These are phyloP conservation scores for Linhomoeus sp. DNA, from an alignment of 2,888 invertebrate genomes.

Conservation along the genomic window DNA sequence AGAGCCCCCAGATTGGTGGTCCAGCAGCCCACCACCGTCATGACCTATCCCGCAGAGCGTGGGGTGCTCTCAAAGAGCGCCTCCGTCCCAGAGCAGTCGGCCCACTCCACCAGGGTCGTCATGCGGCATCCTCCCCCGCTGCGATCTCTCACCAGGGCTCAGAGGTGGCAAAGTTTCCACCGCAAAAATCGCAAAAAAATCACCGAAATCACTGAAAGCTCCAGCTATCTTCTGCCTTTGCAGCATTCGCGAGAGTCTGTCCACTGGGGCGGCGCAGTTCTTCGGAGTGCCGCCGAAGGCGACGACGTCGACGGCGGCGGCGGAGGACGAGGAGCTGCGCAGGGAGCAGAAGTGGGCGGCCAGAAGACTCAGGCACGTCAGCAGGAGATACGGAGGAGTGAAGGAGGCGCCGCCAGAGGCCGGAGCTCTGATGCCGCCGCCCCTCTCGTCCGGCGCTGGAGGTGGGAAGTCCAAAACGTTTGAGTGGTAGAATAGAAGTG, in stretches of 20 bases:
- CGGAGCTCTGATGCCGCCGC: too few relatives aligned
- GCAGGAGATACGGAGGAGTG: background rate
- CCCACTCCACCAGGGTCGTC: background rate
- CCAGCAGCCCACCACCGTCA: too few relatives aligned
- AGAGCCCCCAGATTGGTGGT: too few relatives aligned
- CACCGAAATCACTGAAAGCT: too few relatives aligned
- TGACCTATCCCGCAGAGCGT: too few relatives aligned
- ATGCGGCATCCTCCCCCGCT: background rate
- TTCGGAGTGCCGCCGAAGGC: background rate
- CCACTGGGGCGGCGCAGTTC: background rate
- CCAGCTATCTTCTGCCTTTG: background rate
- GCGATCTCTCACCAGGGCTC: too few relatives aligned
- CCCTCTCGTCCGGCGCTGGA: too few relatives aligned
- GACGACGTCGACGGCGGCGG: background rate
- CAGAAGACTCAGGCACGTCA: background rate
- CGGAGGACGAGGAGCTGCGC: background rate
- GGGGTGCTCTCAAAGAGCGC: background rate
- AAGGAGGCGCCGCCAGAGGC: too few relatives aligned
- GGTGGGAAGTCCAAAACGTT: too few relatives aligned
- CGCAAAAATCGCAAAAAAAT: too few relatives aligned
- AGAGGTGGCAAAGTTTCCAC: too few relatives aligned
- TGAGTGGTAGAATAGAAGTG: too few relatives aligned
- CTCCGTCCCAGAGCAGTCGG: background rate
- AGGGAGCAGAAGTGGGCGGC: background rate
- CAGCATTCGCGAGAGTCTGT: background rate